phyloP scores from a whole-genome alignment of 2,797 vertebrate genomes.

The Acanthiza pusilla region DNA sequence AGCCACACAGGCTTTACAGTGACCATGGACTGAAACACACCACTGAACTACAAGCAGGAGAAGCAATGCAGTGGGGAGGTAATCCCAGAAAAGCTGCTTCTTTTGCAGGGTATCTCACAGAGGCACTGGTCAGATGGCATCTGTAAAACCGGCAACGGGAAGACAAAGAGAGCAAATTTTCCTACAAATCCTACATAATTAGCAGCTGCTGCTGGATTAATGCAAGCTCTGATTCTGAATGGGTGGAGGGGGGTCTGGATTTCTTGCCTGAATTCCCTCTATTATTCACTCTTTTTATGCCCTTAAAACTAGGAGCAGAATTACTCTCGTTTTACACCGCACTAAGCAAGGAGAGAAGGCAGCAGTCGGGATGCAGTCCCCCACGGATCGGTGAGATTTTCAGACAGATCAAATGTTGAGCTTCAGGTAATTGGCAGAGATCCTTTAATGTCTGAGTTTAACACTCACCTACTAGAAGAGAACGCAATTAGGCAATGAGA shows the following conservation, averaged over 20 bases:
- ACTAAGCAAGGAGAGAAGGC: neutral
- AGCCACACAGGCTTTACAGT: neutral
- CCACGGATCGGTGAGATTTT: slow-evolving; percentile 26
- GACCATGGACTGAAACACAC: neutral
- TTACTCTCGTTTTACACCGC: neutral
- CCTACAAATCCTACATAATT: slow-evolving; percentile 45
- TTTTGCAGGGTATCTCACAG: neutral
- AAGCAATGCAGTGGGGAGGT: neutral
- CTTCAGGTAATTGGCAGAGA: slow-evolving; percentile 65
- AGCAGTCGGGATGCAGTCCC: slow-evolving; percentile 16
- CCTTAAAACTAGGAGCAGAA: neutral
- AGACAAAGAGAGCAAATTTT: slow-evolving; percentile 26
- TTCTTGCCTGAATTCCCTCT: neutral
- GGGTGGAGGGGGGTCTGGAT: neutral
- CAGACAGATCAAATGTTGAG: slow-evolving; percentile 62
- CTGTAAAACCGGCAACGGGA: neutral
- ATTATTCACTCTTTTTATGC: neutral
- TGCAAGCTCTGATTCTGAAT: neutral
- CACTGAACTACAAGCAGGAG: neutral
- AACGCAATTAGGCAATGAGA: slow-evolving; percentile 63
- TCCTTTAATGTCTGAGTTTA: slow-evolving; percentile 70
- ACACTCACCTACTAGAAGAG: slow-evolving; percentile 60
- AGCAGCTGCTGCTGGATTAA: slow-evolving; percentile 47
- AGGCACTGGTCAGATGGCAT: neutral
- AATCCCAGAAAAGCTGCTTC: slow-evolving; percentile 20